Base-by-base conservation (phyloP, 2,113 vertebrate genomes). In the Tachycineta bicolor region DNA sequence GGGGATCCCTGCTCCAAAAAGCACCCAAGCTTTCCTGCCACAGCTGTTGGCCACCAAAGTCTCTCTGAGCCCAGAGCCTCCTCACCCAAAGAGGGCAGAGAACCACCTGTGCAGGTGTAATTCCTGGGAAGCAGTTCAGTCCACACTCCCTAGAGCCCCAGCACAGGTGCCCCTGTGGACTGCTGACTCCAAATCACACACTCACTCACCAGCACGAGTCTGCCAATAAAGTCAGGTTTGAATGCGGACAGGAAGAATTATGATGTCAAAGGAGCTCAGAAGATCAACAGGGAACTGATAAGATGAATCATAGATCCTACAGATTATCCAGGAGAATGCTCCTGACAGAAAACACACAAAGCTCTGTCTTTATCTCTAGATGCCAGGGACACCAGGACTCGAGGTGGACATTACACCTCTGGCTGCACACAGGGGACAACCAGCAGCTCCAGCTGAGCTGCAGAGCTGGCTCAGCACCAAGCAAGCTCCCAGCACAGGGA, bases 61-160 rank as follows among this genome's bases (percentile, higher is more conserved):
- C 31, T 23, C 41, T 8, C 29, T 0, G 12, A 49, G 15, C 11
- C 15, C 56, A 60, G 33, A 50, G 81, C 34, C 33, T 5, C 59
- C 7, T 1, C 26, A 8, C 21, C 29, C 44, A 18, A 19, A 33
- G 28, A 68, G 34, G 63, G 12, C 41, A 77, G 9, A 11, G 5
- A 56, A 12, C 5, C 64, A 23, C 9, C 74, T 7, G 41, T 5
- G 8, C 37, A 64, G 49, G 22, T 44, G 15, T 3, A 29, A 26
- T 1, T 58, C 55, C 33, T 2, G 0, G 34, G 41, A 10, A 47
- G 18, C 10, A 74, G 12, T 0, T 28, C 2, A 37, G 67, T 4
- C 39, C 21, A 1, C 22, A 2, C 16, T 25, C 10, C 26, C 56
- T 0, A 31, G 14, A 34, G 56, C 31, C 15, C 0, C 0, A 41